Evolutionary conservation across 53 echinoderm and acorn worm species (phyloP).

Genomic region (Patiria pectinifera): DNA sequence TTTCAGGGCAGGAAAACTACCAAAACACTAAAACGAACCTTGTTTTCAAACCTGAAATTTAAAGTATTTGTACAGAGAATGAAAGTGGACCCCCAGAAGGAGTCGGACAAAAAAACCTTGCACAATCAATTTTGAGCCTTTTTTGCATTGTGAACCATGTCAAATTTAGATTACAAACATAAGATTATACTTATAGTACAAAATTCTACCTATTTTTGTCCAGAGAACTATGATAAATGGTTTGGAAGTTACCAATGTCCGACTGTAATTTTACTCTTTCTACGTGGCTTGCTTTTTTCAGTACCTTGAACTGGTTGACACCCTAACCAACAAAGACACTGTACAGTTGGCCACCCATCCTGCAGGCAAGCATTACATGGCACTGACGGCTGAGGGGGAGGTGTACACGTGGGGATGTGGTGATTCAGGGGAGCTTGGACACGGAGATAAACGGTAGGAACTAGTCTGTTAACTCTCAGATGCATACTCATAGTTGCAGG

Average conservation of each 20-base stretch:
- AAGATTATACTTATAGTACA: too few species aligned
- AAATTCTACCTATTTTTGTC: too few species aligned
- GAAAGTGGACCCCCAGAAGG: too few species aligned
- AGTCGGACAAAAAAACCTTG: too few species aligned
- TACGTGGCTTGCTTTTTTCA: constrained; percentile 13
- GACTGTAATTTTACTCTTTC: background rate
- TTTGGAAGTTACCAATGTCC: background rate
- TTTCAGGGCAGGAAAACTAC: too few species aligned
- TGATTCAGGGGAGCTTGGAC: constrained; percentile 81
- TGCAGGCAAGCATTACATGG: constrained; percentile 91
- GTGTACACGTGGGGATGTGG: constrained; percentile 96
- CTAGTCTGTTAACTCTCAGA: background rate
- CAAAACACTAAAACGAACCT: too few species aligned
- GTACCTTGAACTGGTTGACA: constrained; percentile 82
- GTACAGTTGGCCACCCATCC: constrained; percentile 87
- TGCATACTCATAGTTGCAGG: background rate
- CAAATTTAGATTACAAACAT: too few species aligned
- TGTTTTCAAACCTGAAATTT: too few species aligned
- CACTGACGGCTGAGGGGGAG: constrained; percentile 82
- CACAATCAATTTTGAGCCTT: too few species aligned
- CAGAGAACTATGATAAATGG: background rate
- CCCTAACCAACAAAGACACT: constrained; percentile 78
- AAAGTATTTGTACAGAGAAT: too few species aligned
- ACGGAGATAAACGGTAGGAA: constrained; percentile 69
- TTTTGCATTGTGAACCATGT: too few species aligned